phyloP scores from a whole-genome alignment of 2,113 vertebrate species.

The Polypterus senegalus region DNA sequence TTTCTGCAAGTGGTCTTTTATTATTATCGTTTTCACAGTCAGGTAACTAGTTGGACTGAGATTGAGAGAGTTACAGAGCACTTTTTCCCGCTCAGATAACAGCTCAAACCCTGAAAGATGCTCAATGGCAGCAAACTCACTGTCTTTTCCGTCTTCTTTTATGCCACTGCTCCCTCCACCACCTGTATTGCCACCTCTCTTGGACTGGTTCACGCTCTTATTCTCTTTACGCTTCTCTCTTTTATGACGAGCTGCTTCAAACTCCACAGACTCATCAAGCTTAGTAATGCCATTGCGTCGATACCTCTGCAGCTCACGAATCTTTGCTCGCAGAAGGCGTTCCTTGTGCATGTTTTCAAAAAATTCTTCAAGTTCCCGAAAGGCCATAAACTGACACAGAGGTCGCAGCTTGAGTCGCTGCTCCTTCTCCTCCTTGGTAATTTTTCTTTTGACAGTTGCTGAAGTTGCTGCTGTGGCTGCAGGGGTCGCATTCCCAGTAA shows the following conservation, averaged over 20 bases:
- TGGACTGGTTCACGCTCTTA: slow-evolving; percentile 60
- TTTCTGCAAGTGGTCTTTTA: slow-evolving; percentile 93
- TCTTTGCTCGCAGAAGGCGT: slow-evolving; percentile 74
- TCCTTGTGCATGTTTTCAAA: slow-evolving; percentile 95
- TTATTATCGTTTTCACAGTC: slow-evolving; percentile 94
- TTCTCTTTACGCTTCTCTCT: slow-evolving; percentile 89
- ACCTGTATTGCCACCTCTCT: slow-evolving; percentile 39
- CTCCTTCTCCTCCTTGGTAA: slow-evolving; percentile 89
- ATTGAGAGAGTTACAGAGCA: slow-evolving; percentile 81
- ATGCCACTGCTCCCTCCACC: slow-evolving; percentile 36
- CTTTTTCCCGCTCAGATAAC: slow-evolving; percentile 85
- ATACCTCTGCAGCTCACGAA: slow-evolving; percentile 87
- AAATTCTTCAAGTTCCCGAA: slow-evolving; percentile 84
- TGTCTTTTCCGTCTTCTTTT: slow-evolving; percentile 76
- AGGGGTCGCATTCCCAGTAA: slow-evolving; percentile 12
- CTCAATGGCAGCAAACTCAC: slow-evolving; percentile 85
- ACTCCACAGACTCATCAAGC: slow-evolving; percentile 84
- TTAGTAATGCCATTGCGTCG: slow-evolving; percentile 85
- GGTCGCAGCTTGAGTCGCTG: slow-evolving; percentile 69
- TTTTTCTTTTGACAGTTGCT: slow-evolving; percentile 61
- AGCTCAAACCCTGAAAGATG: slow-evolving; percentile 84
- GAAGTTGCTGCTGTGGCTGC: neutral
- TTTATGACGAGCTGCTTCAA: slow-evolving; percentile 86
- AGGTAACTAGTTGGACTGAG: slow-evolving; percentile 83
- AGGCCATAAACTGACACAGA: slow-evolving; percentile 92